Conservation (phyloP, 1,140 invertebrate genomes). For the Cydia fagiglandana region DNA sequence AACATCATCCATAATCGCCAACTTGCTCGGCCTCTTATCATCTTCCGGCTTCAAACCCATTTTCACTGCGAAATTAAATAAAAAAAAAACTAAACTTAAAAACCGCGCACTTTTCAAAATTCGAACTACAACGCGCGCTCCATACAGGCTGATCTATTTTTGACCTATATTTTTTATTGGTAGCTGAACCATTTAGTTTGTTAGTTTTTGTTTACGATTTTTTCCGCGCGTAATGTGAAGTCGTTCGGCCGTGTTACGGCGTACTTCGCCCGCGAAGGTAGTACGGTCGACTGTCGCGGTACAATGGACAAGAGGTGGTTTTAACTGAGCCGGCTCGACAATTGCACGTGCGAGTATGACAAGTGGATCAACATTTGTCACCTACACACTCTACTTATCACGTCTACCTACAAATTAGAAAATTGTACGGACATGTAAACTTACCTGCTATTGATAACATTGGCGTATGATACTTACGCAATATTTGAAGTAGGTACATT, state of each 20-base stretch:
- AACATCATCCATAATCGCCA: slow-evolving; percentile 73
- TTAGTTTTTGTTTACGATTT: slow-evolving; percentile 39
- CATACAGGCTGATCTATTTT: slow-evolving; percentile 51
- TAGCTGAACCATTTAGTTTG: slow-evolving; percentile 46
- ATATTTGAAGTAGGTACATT: neutral
- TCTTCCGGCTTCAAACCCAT: slow-evolving; percentile 72
- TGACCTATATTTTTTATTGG: slow-evolving; percentile 62
- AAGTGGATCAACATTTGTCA: slow-evolving; percentile 31
- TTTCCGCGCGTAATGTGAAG: slow-evolving; percentile 58
- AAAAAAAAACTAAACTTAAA: slow-evolving; percentile 43
- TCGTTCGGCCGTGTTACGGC: slow-evolving; percentile 42
- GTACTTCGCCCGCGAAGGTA: slow-evolving; percentile 53
- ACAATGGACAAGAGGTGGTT: slow-evolving; percentile 59
- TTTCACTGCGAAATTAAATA: slow-evolving; percentile 57
- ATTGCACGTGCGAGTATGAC: slow-evolving; percentile 30
- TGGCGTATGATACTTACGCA: neutral
- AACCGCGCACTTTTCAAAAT: slow-evolving; percentile 39
- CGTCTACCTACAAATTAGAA: slow-evolving; percentile 28
- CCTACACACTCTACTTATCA: slow-evolving; percentile 19
- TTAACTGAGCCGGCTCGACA: slow-evolving; percentile 44
- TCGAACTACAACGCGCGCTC: slow-evolving; percentile 37
- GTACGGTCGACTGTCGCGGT: slow-evolving; percentile 63
- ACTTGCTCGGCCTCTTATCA: slow-evolving; percentile 71
- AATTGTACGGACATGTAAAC: neutral
- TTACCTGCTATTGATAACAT: slow-evolving; percentile 10